Evolutionary conservation across 37 sponge, comb jelly and placozoan genomes (phyloP).

Genomic region (Chondrilla cf. caribensis): DNA sequence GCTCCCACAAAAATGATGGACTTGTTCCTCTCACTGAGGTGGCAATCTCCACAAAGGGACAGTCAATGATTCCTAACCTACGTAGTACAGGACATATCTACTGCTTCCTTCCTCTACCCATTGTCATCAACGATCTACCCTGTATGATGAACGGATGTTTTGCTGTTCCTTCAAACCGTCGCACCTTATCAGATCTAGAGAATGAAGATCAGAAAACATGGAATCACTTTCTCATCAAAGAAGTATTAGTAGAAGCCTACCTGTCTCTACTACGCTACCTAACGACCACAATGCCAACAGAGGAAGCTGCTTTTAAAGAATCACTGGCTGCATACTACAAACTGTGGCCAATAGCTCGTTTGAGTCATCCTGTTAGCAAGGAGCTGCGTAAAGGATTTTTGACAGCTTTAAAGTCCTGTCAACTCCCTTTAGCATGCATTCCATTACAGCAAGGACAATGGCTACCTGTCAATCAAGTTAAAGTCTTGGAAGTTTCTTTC

Average conservation of each 20-base stretch:
- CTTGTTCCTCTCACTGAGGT: conserved; percentile 37
- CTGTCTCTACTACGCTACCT: conserved; percentile 22
- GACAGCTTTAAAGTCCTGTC: background rate
- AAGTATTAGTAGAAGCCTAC: conserved; percentile 33
- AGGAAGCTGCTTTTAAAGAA: background rate
- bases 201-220: conserved; percentile 20
- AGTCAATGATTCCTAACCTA: background rate
- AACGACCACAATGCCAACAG: background rate
- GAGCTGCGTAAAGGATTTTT: background rate
- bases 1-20: background rate
- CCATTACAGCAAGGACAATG: conserved; percentile 33
- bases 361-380: background rate
- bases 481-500: background rate
- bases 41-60: background rate
- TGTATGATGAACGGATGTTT: conserved; percentile 61
- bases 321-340: conserved; percentile 41
- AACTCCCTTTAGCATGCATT: background rate
- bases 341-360: conserved; percentile 33
- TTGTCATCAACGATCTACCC: conserved; percentile 16
- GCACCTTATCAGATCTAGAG: conserved; percentile 22
- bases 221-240: conserved; percentile 44
- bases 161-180: conserved; percentile 45
- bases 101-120: conserved; percentile 67
- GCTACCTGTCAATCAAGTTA: conserved; percentile 28
- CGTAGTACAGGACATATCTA: conserved; percentile 22